Evolutionary conservation across 2,113 vertebrate species (phyloP).

Genomic region (Charina bottae): DNA sequence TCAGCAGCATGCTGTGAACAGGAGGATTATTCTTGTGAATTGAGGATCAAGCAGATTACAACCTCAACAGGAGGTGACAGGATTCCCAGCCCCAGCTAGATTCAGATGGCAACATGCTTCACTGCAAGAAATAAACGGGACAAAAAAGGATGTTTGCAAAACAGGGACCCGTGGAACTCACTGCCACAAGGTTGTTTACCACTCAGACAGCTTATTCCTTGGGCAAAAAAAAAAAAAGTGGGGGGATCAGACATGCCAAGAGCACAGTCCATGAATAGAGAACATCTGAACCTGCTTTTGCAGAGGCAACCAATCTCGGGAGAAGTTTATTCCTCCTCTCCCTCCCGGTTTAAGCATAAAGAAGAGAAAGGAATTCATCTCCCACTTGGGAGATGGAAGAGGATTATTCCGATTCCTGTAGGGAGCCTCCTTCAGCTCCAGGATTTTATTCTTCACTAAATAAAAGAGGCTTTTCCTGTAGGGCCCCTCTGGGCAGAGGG

Average conservation of each 20-base stretch:
- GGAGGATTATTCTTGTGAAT: not conserved
- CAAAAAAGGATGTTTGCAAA: not conserved
- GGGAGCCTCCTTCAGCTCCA: not conserved
- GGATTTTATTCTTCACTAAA: not conserved
- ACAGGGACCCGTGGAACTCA: not conserved
- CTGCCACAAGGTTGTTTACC: not conserved
- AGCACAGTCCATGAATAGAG: too few relatives aligned
- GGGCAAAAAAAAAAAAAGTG: not conserved
- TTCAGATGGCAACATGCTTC: not conserved
- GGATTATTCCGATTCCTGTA: not conserved
- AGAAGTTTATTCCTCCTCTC: not conserved
- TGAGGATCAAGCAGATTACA: not conserved
- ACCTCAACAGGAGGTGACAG: not conserved
- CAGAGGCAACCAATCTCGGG: not conserved
- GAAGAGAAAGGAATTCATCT: too few relatives aligned
- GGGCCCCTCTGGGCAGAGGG: not conserved
- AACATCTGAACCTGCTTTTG: not conserved
- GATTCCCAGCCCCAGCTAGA: not conserved
- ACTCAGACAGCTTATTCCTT: not conserved
- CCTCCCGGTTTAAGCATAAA: not conserved
- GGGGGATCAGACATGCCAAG: too few relatives aligned
- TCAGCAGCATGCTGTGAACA: not conserved
- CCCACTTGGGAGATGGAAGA: not conserved
- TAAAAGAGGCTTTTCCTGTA: not conserved
- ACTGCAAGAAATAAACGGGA: not conserved